Base-by-base conservation (phyloP, 2,888 invertebrate genomes). In the Heliconius sara region DNA sequence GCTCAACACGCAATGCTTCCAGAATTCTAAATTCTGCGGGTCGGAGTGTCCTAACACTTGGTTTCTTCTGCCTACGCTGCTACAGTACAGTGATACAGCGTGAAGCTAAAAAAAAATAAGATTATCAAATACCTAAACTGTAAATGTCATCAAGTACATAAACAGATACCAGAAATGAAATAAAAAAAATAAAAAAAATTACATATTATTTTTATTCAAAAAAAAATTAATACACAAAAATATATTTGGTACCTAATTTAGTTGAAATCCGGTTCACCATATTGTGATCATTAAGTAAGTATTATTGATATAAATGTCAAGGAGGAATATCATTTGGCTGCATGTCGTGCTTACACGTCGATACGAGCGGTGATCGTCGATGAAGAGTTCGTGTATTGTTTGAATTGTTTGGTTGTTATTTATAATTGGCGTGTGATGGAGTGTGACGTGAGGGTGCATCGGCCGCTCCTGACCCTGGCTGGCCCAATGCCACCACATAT, bases 381-480 rank as follows among this genome's bases (percentile, higher is more conserved):
- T 81, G 81, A 82, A 76, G 79, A 79, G 80, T 72, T 78, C 79
- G 70, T 70, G 43, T 79, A 82, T 80, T 82, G 82, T 82, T 82
- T 82, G 43, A 70, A 25, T 80, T 79, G 68, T 79, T 79, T 80
- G 75, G 78, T 71, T 75, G 82, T 80, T 83, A 83, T 84, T 81
- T 84, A 84, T 84, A 84, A 83, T 84, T 85, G 83, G 84, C 81
- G 82, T 83, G 84, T 85, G 86, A 83, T 83, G 82, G 82, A 84
- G 87, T 86, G 88, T 89, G 90, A 89, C 86, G 85, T 84, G 86
- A 82, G 91, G 87, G 95, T 89, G 92, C 94, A 94, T 93, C 91
- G 95, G 79, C 92, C 95, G 95, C 93, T 93, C 94, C 91, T 94
- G 95, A 95, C 95, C 95, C 92, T 95, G 94, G 92, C 93, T 94